Evolutionary conservation across 2,797 vertebrate genomes (phyloP).

Genomic region (Sebastes matsubarae): DNA sequence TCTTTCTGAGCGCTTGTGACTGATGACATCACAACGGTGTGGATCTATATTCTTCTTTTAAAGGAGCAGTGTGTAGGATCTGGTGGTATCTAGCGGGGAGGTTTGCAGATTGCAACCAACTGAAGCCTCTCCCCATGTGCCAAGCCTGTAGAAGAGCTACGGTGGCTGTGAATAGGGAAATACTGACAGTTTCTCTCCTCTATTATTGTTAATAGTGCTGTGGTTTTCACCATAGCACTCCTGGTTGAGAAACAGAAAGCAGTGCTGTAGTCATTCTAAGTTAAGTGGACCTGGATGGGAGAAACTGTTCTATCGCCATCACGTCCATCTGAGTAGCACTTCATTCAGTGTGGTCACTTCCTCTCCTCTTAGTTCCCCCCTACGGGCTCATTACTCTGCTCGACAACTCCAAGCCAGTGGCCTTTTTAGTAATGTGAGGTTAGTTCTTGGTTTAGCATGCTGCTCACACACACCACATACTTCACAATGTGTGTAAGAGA

Average conservation of each 20-base stretch:
- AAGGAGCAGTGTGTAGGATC: too few relatives aligned
- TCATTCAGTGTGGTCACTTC: background rate
- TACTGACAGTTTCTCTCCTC: too few relatives aligned
- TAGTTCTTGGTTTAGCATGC: background rate
- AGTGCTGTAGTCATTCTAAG: background rate
- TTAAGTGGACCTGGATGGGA: background rate
- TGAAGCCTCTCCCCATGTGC: too few relatives aligned
- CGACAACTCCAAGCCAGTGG: background rate
- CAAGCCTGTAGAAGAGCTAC: too few relatives aligned
- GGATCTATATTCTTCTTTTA: background rate
- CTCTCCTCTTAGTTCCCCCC: background rate
- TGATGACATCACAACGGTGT: background rate
- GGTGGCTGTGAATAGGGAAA: too few relatives aligned
- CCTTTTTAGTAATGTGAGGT: background rate
- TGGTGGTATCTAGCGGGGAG: too few relatives aligned
- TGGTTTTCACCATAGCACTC: background rate
- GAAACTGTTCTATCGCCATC: background rate
- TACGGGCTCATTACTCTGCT: background rate
- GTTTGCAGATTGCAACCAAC: too few relatives aligned
- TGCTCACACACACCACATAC: constrained; percentile 7
- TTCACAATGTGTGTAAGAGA: background rate
- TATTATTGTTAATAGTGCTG: background rate
- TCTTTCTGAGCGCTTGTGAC: background rate
- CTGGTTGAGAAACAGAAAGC: background rate
- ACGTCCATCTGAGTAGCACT: background rate